phyloP scores from a whole-genome alignment of 2,113 vertebrate species.

The Peromyscus maniculatus region DNA sequence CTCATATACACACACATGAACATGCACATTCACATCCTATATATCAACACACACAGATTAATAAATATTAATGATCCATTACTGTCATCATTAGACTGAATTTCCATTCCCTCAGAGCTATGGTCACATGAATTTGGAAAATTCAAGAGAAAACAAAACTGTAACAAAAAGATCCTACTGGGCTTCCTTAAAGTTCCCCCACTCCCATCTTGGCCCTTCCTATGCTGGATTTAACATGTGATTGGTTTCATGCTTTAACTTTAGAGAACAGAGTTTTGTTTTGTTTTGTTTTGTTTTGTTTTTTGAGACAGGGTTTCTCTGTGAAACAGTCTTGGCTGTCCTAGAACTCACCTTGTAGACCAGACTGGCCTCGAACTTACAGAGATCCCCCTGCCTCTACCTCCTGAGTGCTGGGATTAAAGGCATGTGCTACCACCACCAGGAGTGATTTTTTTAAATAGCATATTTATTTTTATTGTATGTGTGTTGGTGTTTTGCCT shows the following conservation, averaged over 20 bases:
- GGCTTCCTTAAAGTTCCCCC: not conserved
- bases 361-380: no score
- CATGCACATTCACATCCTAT: not conserved
- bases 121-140: not conserved
- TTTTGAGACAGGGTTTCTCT: no score
- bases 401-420: no score
- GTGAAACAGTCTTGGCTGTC: no score
- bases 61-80: not conserved
- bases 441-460: no score
- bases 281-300: no score
- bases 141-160: not conserved
- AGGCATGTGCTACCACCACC: no score
- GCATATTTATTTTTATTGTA: no score
- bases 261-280: not conserved
- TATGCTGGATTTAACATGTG: not conserved
- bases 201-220: not conserved
- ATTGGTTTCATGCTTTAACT: not conserved
- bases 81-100: not conserved
- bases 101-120: not conserved
- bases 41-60: not conserved
- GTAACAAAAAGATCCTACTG: not conserved
- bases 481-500: no score
- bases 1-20: not conserved
- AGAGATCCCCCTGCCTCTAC: no score
- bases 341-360: no score